Percentiles rank a stretch among this genome's conserved stretches.
Conservation (phyloP, 2,113 vertebrate species). For the Corythaeola cristata region DNA sequence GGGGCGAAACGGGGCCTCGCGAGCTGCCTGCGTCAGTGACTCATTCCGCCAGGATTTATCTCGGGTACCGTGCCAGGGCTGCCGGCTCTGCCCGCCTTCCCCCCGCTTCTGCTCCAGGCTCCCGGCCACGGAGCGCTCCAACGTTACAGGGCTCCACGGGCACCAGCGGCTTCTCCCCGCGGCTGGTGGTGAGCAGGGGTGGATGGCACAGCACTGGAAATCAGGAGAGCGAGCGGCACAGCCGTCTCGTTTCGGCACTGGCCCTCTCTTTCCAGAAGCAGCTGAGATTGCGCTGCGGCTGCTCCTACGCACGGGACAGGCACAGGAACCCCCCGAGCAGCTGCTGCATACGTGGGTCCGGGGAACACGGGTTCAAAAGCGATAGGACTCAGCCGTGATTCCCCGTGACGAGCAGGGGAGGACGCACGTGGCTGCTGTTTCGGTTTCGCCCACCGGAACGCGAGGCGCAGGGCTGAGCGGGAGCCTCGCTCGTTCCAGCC, state of each 20-base stretch:
- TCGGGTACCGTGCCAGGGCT: not conserved
- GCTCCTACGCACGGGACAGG: not conserved
- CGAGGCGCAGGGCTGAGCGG: rapidly evolving
- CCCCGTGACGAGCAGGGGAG: not conserved
- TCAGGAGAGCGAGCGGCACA: rapidly evolving
- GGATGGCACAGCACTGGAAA: not conserved
- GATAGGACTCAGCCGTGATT: rapidly evolving
- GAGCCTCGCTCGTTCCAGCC: not conserved
- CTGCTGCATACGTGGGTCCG: rapidly evolving
- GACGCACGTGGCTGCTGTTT: not conserved
- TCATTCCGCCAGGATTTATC: not conserved
- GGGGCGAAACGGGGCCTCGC: not conserved
- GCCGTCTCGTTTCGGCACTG: rapidly evolving
- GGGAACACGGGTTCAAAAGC: rapidly evolving
- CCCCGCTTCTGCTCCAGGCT: not conserved
- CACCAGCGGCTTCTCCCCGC: not conserved
- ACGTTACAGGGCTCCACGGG: rapidly evolving
- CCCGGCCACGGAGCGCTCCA: rapidly evolving
- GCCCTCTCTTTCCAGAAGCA: not conserved
- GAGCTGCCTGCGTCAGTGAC: not conserved
- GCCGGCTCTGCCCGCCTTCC: not conserved
- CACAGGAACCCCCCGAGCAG: not conserved
- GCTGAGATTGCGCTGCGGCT: not conserved
- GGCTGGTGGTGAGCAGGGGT: not conserved
- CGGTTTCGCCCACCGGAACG: not conserved